Evolutionary conservation across 2,113 vertebrate genomes (phyloP), one percentile per base, ranked within the genome.

Genomic region (Forbesichthys papilliferus): DNA sequence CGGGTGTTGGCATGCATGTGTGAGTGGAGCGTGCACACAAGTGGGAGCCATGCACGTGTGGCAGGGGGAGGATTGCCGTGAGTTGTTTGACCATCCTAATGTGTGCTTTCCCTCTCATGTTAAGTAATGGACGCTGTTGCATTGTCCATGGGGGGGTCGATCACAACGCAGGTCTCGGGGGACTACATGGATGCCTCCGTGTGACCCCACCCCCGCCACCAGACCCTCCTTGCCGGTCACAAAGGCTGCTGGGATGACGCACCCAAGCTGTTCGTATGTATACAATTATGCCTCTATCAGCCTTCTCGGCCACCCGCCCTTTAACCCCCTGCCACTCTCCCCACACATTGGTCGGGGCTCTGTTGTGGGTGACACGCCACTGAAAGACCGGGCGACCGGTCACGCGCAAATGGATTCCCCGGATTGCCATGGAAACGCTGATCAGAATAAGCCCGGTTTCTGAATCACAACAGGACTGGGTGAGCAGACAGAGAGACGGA

Each of bases 381-480:
- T 64, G 51, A 65, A 69, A 68, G 73, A 87, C 86, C 7, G 18
- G 48, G 18, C 42, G 48, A 77, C 79, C 68, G 27, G 53, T 81
- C 86, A 86, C 52, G 73, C 68, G 66, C 68, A 77, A 71, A 77
- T 59, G 20, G 83, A 91, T 86, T 74, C 77, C 83, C 71, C 51
- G 3, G 20, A 86, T 85, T 83, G 82, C 89, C 88, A 87, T 91
- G 88, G 91, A 85, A 90, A 91, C 90, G 58, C 74, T 63, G 69
- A 48, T 13, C 27, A 75, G 69, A 82, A 80, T 75, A 88, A 78
- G 80, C 81, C 55, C 75, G 34, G 65, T 53, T 77, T 58, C 66
- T 46, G 68, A 86, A 83, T 57, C 79, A 77, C 71, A 82, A 77
- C 74, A 11, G 74, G 77, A 69, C 68, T 4, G 74, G 49, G 72